These are phyloP conservation scores for Anguilla marmorata DNA, from an alignment of 2,797 vertebrate species.

Conservation along the genomic window DNA sequence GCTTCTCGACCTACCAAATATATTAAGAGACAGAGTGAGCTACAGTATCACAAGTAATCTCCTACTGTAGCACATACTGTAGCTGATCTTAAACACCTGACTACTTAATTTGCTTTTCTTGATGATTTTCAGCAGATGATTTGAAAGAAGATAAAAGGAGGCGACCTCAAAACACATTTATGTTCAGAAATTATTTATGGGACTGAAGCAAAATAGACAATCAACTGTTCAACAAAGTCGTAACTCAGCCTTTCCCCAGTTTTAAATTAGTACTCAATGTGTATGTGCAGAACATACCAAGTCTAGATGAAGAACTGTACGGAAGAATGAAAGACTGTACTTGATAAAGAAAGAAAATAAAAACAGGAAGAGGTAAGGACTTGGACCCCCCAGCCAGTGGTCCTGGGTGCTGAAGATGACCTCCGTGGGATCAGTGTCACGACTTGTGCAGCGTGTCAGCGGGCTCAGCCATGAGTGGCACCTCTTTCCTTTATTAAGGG, in stretches of 20 bases:
- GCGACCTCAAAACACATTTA: background rate
- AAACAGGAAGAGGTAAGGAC: background rate
- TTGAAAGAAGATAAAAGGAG: background rate
- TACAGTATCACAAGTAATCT: background rate
- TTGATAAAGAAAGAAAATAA: background rate
- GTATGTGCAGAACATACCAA: background rate
- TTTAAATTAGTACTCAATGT: background rate
- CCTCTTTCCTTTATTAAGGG: constrained; percentile 22
- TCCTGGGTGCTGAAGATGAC: constrained; percentile 28
- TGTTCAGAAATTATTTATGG: constrained; percentile 4
- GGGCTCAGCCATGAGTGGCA: background rate
- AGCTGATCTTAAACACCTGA: background rate
- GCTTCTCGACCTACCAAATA: background rate
- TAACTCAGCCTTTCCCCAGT: background rate
- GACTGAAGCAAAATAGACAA: background rate
- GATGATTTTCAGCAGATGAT: background rate
- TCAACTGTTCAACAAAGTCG: background rate
- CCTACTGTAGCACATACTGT: background rate
- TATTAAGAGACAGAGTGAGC: background rate
- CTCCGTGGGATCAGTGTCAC: constrained; percentile 18
- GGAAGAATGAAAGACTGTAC: constrained; percentile 6
- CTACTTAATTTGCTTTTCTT: background rate
- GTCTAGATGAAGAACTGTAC: background rate
- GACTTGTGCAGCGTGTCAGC: constrained; percentile 4
- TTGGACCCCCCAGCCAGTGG: constrained; percentile 17